A percentile compares a stretch with the other conserved stretches of the same genome.
Evolutionary conservation across 2,113 vertebrate species (phyloP).

Genomic region (Rissa tridactyla): DNA sequence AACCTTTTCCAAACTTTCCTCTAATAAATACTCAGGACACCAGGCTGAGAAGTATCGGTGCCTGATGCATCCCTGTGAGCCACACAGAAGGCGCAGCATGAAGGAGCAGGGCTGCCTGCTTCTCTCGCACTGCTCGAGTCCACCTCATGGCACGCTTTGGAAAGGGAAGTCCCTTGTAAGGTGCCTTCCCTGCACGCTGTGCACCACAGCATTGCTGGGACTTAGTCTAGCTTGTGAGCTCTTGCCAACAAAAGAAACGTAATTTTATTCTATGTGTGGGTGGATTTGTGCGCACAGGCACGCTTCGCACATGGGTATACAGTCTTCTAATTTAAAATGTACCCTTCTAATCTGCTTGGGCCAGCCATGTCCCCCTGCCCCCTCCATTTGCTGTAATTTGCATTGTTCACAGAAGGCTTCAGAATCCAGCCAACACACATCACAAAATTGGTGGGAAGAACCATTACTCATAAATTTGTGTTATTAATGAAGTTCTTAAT

Average conservation of each 20-base stretch:
- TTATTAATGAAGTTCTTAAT: slow-evolving; percentile 7
- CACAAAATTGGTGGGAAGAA: neutral
- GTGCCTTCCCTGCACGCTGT: neutral
- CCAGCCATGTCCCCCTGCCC: neutral
- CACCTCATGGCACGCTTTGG: neutral
- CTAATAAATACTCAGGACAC: neutral
- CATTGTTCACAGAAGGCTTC: neutral
- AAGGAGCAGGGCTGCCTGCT: neutral
- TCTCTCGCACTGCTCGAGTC: neutral
- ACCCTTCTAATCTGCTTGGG: neutral
- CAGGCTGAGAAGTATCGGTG: neutral
- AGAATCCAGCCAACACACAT: neutral
- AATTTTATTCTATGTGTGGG: neutral
- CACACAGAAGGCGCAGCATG: neutral
- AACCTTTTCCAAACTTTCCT: neutral
- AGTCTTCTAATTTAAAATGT: neutral
- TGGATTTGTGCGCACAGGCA: accelerated
- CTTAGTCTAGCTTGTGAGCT: neutral
- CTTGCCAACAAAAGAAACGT: neutral
- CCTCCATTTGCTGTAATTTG: neutral
- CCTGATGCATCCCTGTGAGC: neutral
- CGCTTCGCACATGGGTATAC: accelerated
- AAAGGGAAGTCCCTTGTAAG: neutral
- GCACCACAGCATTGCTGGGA: neutral
- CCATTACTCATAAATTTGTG: neutral